Base-by-base conservation (phyloP, 2,113 vertebrate species). In the Illadopsis cleaveri region DNA sequence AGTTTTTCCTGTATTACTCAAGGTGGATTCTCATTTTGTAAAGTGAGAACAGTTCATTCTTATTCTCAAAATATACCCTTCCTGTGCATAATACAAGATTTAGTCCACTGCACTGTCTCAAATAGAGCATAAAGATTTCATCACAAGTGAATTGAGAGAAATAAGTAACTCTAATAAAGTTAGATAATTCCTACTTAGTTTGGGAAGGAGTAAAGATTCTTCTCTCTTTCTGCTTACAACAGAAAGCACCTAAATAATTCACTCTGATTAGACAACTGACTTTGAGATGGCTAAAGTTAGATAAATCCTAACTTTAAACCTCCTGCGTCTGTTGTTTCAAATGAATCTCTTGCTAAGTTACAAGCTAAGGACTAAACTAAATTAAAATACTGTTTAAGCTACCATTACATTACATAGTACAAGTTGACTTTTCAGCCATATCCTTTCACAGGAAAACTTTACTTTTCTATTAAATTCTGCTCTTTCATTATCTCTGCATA, bases 111-210 rank as follows among this genome's bases (percentile, higher is more conserved):
- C 25, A 72, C 12, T 56, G 16, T 72, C 57, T 60, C n/a, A 48
- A 76, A 85, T 2, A 44, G 14, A 50, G 54, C 48, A 50, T 5
- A 70, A 31, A 72, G 16, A 80, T 82, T 88, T 37, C 48, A 44
- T 51, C 66, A 76, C 14, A 57, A 79, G 40, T 61, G 40, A 88
- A 10, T 24, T 64, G 28, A 76, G 31, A 91, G 31, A 89, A 40
- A 89, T 33, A 94, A 92, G 25, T 23, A 77, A 85, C 51, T 42
- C 21, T 53, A 61, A 61, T 69, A 83, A 92, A 69, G 24, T 80
- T 69, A 82, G 53, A 90, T 72, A 82, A 90, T 72, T 90, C 58
- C 28, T 72, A 27, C 62, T 86, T 94, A 73, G 80, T 93, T 87
- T 93, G 61, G 53, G 37, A 92, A 61, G 12, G 9, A 64, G 15